Percentiles rank a stretch among this genome's conserved stretches.
phyloP scores from a whole-genome alignment of 2,797 vertebrate species.

The Manis javanica region DNA sequence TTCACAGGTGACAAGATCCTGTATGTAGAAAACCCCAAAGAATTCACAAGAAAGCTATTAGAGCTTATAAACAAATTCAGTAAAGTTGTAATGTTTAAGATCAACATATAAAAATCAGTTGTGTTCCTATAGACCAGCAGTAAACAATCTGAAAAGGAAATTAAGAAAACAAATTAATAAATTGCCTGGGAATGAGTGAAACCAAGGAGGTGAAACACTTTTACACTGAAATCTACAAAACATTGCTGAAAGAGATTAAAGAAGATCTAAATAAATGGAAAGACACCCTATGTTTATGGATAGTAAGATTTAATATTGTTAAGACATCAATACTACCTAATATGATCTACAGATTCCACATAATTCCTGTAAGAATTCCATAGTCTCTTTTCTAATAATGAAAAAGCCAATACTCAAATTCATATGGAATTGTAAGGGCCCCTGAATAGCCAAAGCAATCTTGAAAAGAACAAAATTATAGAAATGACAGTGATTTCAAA shows the following conservation, averaged over 20 bases:
- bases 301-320: background rate
- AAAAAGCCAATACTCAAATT: background rate
- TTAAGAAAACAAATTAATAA: background rate
- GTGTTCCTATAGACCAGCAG: background rate
- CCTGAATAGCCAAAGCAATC: background rate
- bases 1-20: background rate
- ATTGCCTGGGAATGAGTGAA: background rate
- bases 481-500: background rate
- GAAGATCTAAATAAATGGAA: background rate
- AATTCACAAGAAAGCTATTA: background rate
- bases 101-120: background rate
- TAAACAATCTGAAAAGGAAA: background rate
- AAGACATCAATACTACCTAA: background rate
- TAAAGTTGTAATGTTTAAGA: background rate
- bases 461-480: background rate
- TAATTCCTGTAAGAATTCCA: background rate
- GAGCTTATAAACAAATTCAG: background rate
- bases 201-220: background rate
- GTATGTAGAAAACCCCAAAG: background rate
- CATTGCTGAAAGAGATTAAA: slow-evolving; percentile 11
- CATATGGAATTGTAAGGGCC: background rate
- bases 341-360: background rate
- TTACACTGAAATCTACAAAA: background rate
- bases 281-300: background rate
- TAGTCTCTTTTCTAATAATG: background rate